Evolutionary conservation across 2,797 vertebrate species (phyloP).

Genomic region (Tenualosa thibaudeaui): DNA sequence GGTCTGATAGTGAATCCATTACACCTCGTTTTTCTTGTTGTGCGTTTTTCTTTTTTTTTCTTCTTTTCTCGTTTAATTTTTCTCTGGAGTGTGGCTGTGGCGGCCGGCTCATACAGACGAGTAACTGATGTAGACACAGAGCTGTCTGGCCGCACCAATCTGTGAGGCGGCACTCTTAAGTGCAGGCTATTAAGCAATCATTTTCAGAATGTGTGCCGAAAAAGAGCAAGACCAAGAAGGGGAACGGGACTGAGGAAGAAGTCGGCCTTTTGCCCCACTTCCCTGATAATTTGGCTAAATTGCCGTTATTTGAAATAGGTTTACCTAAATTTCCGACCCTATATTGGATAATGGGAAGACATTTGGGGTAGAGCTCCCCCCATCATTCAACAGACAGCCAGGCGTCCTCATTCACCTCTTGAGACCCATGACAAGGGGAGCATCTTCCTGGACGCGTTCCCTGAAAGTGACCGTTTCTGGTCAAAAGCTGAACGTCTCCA

Average conservation of each 20-base stretch:
- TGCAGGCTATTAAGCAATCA: slow-evolving; percentile 60
- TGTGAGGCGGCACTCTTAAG: slow-evolving; percentile 54
- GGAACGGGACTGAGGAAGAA: not conserved
- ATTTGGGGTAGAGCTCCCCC: not conserved
- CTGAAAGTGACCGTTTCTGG: slow-evolving; percentile 3
- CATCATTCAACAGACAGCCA: slow-evolving; percentile 31
- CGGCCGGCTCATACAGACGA: slow-evolving; percentile 18
- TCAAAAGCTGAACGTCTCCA: not conserved
- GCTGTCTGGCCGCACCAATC: slow-evolving; percentile 67
- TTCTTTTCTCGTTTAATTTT: not conserved
- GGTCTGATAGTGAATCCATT: slow-evolving; percentile 57
- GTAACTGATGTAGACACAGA: slow-evolving; percentile 72
- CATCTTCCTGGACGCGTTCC: not conserved
- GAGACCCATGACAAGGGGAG: not conserved
- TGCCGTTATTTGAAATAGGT: slow-evolving; percentile 9
- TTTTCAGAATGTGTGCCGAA: slow-evolving; percentile 33
- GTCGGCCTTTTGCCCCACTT: slow-evolving; percentile 31
- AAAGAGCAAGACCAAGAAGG: not conserved
- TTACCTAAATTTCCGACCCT: slow-evolving; percentile 9
- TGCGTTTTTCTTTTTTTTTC: slow-evolving; percentile 11
- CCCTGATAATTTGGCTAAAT: slow-evolving; percentile 26
- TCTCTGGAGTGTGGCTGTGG: not conserved
- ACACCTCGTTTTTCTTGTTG: slow-evolving; percentile 47
- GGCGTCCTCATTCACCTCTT: slow-evolving; percentile 47
- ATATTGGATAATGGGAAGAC: slow-evolving; percentile 13